A percentile compares a stretch with the other conserved stretches of the same genome.
Evolutionary conservation across 2,888 invertebrate genomes (phyloP).

Genomic region (Plagodis pulveraria): DNA sequence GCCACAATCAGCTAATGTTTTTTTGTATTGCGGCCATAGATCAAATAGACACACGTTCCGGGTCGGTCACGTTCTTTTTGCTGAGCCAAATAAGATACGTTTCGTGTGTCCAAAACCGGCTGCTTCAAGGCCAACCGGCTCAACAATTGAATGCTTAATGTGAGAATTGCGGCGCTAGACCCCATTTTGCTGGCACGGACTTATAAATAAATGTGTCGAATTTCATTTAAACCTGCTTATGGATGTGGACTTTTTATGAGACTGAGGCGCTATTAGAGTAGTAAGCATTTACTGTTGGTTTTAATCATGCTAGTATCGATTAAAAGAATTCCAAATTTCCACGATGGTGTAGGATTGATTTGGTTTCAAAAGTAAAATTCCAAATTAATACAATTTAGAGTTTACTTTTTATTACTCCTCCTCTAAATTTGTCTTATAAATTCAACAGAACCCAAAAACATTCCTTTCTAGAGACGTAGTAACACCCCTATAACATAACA

Average conservation of each 20-base stretch:
- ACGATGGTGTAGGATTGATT: too few species aligned
- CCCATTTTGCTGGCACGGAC: constrained; percentile 25
- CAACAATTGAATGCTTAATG: constrained; percentile 37
- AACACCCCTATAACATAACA: too few species aligned
- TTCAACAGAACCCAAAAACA: too few species aligned
- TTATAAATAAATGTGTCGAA: constrained; percentile 26
- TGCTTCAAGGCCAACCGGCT: constrained; percentile 64
- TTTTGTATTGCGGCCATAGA: constrained; percentile 28
- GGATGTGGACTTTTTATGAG: constrained; percentile 2
- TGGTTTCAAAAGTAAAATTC: too few species aligned
- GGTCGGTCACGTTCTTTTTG: constrained; percentile 61
- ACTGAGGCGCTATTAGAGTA: background rate
- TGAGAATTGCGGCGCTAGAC: constrained; percentile 34
- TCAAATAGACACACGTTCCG: constrained; percentile 47
- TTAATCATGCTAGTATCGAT: too few species aligned
- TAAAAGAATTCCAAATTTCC: too few species aligned
- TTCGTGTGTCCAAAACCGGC: constrained; percentile 64
- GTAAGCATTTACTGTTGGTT: too few species aligned
- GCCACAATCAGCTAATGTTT: constrained; percentile 18
- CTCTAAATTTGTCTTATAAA: too few species aligned
- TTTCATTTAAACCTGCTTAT: constrained; percentile 22
- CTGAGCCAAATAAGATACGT: constrained; percentile 64
- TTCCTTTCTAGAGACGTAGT: too few species aligned
- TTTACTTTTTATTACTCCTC: too few species aligned
- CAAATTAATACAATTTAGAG: too few species aligned